phyloP scores from a whole-genome alignment of 2,888 invertebrate genomes.

The Gryllus longicercus region DNA sequence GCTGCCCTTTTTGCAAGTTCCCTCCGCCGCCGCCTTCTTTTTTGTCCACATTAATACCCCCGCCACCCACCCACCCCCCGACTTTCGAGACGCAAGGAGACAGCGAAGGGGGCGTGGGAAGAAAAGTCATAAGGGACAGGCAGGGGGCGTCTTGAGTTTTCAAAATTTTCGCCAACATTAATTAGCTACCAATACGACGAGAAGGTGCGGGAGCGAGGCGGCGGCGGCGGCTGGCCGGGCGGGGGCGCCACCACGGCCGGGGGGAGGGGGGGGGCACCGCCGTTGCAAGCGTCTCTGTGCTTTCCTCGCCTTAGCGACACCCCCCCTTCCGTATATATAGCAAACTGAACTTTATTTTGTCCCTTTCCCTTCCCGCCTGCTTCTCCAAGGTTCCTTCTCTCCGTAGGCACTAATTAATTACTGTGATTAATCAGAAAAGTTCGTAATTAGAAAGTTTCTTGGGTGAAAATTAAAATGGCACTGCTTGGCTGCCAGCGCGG shows the following conservation, averaged over 20 bases:
- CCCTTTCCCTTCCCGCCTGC: background rate
- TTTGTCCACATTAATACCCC: no score
- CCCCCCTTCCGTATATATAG: constrained; percentile 22
- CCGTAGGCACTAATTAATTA: constrained; percentile 53
- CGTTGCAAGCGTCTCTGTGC: constrained; percentile 3
- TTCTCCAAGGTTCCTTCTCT: constrained; percentile 23
- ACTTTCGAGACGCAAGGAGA: background rate
- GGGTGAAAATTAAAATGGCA: constrained; percentile 52
- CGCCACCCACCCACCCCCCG: no score
- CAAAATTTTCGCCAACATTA: constrained; percentile 8
- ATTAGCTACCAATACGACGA: background rate
- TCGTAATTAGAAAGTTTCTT: constrained; percentile 58
- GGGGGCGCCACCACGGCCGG: background rate
- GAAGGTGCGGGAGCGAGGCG: background rate
- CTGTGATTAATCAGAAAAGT: constrained; percentile 60
- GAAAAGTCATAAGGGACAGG: constrained; percentile 1
- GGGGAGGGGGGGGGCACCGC: background rate
- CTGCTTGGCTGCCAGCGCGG: constrained; percentile 32
- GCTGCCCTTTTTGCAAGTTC: no score
- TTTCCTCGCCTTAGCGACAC: background rate
- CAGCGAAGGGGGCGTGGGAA: background rate
- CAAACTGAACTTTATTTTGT: constrained; percentile 24
- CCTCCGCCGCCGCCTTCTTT: no score
- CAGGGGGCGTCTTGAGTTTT: background rate
- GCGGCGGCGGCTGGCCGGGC: no score